Conservation (phyloP, 2,888 invertebrate species). For the Cephus runcator region DNA sequence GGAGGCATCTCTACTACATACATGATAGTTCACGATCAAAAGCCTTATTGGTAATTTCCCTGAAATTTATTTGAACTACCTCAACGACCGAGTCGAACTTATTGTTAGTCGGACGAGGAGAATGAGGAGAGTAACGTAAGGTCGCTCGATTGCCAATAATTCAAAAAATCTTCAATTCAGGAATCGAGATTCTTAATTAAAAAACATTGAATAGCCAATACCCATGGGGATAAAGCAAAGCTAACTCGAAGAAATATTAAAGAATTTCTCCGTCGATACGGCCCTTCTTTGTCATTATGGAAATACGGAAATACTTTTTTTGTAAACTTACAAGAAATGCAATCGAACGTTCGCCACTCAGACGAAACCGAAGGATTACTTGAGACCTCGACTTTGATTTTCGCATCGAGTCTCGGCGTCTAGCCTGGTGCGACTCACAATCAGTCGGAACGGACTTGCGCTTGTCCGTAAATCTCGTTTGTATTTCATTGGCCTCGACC, state of each 20-base stretch:
- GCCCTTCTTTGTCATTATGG: neutral
- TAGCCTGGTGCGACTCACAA: neutral
- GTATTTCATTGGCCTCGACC: neutral
- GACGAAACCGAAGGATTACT: neutral
- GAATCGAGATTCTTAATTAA: neutral
- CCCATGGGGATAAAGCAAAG: neutral
- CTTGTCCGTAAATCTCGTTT: neutral
- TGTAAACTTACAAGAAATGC: neutral
- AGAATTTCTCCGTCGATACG: neutral
- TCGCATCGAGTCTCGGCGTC: neutral
- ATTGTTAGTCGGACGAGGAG: neutral
- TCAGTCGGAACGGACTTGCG: neutral
- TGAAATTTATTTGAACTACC: neutral
- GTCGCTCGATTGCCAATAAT: neutral
- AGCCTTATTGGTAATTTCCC: neutral
- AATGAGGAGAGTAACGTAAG: neutral
- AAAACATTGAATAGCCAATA: neutral
- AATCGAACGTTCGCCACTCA: neutral
- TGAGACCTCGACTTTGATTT: neutral
- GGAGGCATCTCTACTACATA: neutral
- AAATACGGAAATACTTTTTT: neutral
- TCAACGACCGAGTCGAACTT: neutral
- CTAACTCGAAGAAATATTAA: neutral
- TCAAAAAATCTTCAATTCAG: neutral
- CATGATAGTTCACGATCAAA: neutral